Conservation (phyloP, 2,888 invertebrate species). For the Eupithecia abbreviata region DNA sequence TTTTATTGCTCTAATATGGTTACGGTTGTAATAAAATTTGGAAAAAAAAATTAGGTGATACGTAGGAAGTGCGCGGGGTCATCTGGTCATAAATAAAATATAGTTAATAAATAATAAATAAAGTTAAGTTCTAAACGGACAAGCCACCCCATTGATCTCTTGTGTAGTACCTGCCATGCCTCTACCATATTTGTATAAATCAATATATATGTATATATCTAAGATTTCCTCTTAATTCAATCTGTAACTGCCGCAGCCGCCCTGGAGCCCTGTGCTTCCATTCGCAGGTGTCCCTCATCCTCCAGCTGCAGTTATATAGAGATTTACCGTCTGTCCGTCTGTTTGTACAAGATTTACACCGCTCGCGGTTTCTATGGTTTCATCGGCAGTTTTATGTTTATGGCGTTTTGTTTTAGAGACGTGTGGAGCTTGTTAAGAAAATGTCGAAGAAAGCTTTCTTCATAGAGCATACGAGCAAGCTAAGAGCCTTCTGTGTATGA, state of each 20-base stretch:
- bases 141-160: too few relatives aligned
- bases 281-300: constrained; percentile 43
- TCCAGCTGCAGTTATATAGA: constrained; percentile 36
- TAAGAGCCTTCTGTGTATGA: neutral
- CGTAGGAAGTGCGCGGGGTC: too few relatives aligned
- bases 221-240: neutral
- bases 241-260: constrained; percentile 13
- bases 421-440: neutral
- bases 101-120: too few relatives aligned
- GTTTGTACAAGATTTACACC: constrained; percentile 36
- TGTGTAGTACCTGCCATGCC: too few relatives aligned
- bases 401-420: neutral
- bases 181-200: too few relatives aligned
- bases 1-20: too few relatives aligned
- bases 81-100: too few relatives aligned
- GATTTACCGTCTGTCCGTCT: constrained; percentile 32
- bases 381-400: constrained; percentile 8
- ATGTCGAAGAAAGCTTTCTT: neutral
- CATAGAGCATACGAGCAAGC: neutral
- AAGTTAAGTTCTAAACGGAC: too few relatives aligned
- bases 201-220: neutral
- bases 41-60: too few relatives aligned
- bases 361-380: constrained; percentile 28
- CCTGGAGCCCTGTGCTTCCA: neutral
- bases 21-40: too few relatives aligned